Conservation (phyloP, 2,888 invertebrate species). For the Folsomia candida region DNA sequence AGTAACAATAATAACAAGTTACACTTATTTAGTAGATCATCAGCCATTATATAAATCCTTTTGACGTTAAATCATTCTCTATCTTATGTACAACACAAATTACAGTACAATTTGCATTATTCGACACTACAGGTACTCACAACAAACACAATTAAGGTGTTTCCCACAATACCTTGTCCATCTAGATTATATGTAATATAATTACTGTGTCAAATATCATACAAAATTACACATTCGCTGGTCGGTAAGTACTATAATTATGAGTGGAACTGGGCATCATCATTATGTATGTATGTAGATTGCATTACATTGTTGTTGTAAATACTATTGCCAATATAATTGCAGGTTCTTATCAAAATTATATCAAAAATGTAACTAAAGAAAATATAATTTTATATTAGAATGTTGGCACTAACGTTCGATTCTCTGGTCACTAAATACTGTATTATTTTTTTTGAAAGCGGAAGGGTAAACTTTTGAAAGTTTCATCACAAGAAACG, state of each 20-base stretch:
- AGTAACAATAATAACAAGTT: neutral
- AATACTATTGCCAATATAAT: slow-evolving; percentile 1
- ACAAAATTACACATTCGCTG: slow-evolving; percentile 3
- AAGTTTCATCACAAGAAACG: slow-evolving; percentile 6
- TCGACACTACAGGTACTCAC: slow-evolving; percentile 16
- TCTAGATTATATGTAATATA: no score
- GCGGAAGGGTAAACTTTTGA: slow-evolving; percentile 6
- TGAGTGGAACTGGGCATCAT: slow-evolving; percentile 2
- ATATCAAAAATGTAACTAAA: slow-evolving; percentile 1
- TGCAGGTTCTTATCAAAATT: neutral
- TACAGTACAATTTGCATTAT: neutral
- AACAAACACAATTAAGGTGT: slow-evolving; percentile 1
- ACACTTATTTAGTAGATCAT: neutral
- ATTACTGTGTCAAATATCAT: neutral
- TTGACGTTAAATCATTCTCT: neutral
- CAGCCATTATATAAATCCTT: neutral
- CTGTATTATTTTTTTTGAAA: slow-evolving; percentile 9
- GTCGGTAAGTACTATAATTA: slow-evolving; percentile 3
- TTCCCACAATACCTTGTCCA: neutral
- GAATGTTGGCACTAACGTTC: slow-evolving; percentile 12
- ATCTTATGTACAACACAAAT: slow-evolving; percentile 1
- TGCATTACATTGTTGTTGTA: neutral
- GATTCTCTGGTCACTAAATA: slow-evolving; percentile 13
- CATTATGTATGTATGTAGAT: no score
- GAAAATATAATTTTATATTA: slow-evolving; percentile 10